Conservation (phyloP, 2,113 vertebrate genomes). For the Paramisgurnus dabryanus region DNA sequence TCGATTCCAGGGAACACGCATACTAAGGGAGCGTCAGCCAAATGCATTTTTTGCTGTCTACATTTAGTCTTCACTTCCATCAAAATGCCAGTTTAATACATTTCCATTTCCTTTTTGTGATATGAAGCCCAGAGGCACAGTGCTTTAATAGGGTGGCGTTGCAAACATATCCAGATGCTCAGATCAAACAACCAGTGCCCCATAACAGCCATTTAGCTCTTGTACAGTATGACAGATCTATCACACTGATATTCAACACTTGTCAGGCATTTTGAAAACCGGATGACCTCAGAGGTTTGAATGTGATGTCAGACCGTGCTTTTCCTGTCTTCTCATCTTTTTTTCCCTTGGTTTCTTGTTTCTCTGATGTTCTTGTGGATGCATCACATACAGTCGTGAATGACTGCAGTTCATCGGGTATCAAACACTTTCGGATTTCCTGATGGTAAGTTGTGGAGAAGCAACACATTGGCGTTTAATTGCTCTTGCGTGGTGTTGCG, state of each 20-base stretch:
- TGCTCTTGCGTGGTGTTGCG: conserved; percentile 51
- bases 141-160: not conserved
- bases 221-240: not conserved
- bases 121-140: conserved; percentile 5
- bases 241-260: not conserved
- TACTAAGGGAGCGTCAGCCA: too few species aligned
- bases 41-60: not conserved
- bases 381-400: conserved; percentile 9
- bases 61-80: not conserved
- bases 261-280: conserved; percentile 14
- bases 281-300: not conserved
- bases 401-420: not conserved
- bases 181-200: not conserved
- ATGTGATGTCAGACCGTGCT: not conserved
- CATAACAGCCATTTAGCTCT: conserved; percentile 1
- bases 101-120: conserved; percentile 10
- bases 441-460: not conserved
- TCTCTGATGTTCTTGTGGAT: not conserved
- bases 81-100: not conserved
- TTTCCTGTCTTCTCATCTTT: conserved; percentile 4
- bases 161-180: conserved; percentile 5
- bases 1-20: too few species aligned
- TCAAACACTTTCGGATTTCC: conserved; percentile 24
- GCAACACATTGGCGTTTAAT: conserved; percentile 37
- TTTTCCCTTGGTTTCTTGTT: not conserved